These are phyloP conservation scores for Malachius bipustulatus DNA, from an alignment of 2,888 invertebrate species.

Conservation along the genomic window DNA sequence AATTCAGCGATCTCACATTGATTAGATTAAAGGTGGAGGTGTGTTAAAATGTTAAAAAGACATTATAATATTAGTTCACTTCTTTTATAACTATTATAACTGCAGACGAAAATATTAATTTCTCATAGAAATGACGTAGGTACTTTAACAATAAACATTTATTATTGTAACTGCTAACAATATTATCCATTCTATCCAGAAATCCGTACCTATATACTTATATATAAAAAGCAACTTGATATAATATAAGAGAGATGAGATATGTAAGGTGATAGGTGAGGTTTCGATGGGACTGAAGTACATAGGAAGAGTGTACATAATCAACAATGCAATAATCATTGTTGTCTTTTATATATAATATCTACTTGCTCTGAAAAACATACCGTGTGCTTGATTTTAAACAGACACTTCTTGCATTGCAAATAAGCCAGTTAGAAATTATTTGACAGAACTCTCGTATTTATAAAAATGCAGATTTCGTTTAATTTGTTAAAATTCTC, in stretches of 20 bases:
- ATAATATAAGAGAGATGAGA: conserved; percentile 27
- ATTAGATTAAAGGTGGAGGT: no score
- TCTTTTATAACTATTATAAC: conserved; percentile 10
- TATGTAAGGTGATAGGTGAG: conserved; percentile 25
- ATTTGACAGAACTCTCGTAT: background rate
- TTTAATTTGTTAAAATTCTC: no score
- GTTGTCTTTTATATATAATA: background rate
- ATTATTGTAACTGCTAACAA: conserved; percentile 31
- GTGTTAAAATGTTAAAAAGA: no score
- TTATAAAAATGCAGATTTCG: no score
- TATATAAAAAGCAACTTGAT: conserved; percentile 32
- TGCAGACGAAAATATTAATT: conserved; percentile 18
- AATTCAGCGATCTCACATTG: no score
- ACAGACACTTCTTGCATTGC: conserved; percentile 5
- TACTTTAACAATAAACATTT: conserved; percentile 30
- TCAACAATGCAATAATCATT: background rate
- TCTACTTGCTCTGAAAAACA: no score
- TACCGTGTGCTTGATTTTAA: background rate
- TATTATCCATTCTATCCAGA: conserved; percentile 26
- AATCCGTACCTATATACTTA: conserved; percentile 11
- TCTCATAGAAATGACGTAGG: conserved; percentile 14
- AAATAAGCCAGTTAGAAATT: conserved; percentile 5
- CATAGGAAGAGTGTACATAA: background rate
- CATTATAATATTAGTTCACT: no score
- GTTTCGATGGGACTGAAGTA: conserved; percentile 15